Evolutionary conservation across 2,113 vertebrate genomes (phyloP).

Genomic region (Urocitellus parryii): DNA sequence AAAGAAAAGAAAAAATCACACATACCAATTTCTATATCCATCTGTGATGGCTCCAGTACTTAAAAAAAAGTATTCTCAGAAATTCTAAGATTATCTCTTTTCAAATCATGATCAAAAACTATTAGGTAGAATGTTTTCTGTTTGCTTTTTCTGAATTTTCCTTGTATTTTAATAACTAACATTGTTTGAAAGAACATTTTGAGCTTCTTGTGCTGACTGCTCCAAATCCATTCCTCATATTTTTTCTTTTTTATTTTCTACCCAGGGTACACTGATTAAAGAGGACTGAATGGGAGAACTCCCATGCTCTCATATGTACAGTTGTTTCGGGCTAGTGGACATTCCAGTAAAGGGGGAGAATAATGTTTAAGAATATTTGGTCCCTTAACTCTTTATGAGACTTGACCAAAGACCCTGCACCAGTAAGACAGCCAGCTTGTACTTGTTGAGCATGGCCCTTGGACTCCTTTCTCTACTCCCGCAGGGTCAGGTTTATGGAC

Average conservation of each 20-base stretch:
- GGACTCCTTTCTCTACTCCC: accelerated
- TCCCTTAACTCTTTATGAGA: not conserved
- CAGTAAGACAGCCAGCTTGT: not conserved
- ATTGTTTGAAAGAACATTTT: not conserved
- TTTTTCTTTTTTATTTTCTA: not conserved
- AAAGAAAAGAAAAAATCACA: not conserved
- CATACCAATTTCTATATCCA: conserved; percentile 41
- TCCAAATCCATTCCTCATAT: not conserved
- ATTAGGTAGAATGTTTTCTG: conserved; percentile 45
- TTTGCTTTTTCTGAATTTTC: conserved; percentile 47
- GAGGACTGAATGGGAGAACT: not conserved
- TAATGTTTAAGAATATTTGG: not conserved
- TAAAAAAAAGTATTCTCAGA: conserved; percentile 58
- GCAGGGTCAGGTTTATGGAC: no score
- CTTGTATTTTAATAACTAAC: conserved; percentile 46
- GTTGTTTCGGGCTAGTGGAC: not conserved
- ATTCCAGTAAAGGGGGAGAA: not conserved
- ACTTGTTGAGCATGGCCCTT: not conserved
- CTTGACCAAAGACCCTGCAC: not conserved
- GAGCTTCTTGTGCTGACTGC: not conserved
- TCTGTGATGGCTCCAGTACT: conserved; percentile 51
- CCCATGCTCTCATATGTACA: not conserved
- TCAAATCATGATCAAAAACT: conserved; percentile 60
- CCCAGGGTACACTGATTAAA: not conserved
- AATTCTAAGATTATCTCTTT: conserved; percentile 39